Percentiles rank a stretch among this genome's conserved stretches.
These are phyloP conservation scores for Cossypha dichroa DNA, from an alignment of 2,797 vertebrate species.

Conservation along the genomic window DNA sequence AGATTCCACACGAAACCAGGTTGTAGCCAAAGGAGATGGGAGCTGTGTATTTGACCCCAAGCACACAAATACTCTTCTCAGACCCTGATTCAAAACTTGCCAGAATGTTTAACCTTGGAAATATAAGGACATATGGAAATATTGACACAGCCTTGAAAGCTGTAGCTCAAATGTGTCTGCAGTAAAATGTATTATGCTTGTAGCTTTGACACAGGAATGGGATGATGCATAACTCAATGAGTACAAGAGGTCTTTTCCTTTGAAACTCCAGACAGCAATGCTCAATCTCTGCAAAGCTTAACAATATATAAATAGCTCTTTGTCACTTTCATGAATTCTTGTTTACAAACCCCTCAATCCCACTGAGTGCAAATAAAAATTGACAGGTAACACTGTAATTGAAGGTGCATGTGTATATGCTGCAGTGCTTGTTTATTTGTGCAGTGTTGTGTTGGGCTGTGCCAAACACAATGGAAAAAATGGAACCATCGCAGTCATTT, in stretches of 20 bases:
- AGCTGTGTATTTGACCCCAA: background rate
- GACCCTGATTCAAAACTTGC: background rate
- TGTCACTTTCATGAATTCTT: constrained; percentile 37
- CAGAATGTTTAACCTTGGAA: constrained; percentile 24
- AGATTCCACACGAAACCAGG: background rate
- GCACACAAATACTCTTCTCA: background rate
- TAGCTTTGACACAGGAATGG: constrained; percentile 21
- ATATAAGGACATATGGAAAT: constrained; percentile 16
- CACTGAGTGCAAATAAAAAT: constrained; percentile 20
- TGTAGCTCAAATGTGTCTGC: background rate
- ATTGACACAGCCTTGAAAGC: constrained; percentile 12
- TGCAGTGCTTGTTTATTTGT: background rate
- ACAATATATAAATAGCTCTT: constrained; percentile 12
- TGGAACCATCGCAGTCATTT: constrained; percentile 19
- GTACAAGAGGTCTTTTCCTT: constrained; percentile 4
- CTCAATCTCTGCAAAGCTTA: constrained; percentile 7
- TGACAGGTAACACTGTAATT: constrained; percentile 10
- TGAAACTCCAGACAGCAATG: background rate
- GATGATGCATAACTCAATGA: background rate
- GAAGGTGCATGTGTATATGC: background rate
- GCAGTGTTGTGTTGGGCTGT: background rate
- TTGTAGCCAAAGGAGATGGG: background rate
- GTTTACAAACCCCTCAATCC: constrained; percentile 33
- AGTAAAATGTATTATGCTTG: background rate
- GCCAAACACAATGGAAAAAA: background rate